Conservation (phyloP, 2,888 invertebrate genomes). For the Mystacides longicornis region DNA sequence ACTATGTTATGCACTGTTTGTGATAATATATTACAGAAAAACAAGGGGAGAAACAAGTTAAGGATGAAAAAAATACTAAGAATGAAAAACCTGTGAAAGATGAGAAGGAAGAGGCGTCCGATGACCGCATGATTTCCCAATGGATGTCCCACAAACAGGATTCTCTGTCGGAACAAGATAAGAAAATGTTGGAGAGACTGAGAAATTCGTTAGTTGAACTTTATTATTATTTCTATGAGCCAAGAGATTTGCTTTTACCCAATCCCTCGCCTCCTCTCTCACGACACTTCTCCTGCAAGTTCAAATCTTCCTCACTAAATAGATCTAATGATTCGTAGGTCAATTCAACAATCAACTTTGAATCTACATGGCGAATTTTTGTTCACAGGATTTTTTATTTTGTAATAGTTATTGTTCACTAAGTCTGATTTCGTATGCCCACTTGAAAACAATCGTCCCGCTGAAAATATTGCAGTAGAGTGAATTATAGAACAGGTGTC, state of each 20-base stretch:
- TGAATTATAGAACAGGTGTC: too few relatives aligned
- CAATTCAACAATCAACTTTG: background rate
- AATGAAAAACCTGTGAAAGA: background rate
- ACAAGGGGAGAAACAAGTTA: background rate
- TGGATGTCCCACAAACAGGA: slow-evolving; percentile 51
- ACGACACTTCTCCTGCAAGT: too few relatives aligned
- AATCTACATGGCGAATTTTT: background rate
- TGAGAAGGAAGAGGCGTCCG: slow-evolving; percentile 28
- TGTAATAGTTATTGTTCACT: too few relatives aligned
- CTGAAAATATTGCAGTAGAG: too few relatives aligned
- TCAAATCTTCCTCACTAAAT: background rate
- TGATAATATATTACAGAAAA: too few relatives aligned
- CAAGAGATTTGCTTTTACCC: too few relatives aligned
- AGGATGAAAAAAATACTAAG: background rate
- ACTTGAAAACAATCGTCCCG: too few relatives aligned
- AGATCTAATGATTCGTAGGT: background rate
- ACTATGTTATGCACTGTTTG: too few relatives aligned
- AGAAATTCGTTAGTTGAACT: slow-evolving; percentile 32
- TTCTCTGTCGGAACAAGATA: slow-evolving; percentile 49
- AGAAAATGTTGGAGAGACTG: slow-evolving; percentile 49
- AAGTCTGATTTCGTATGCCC: too few relatives aligned
- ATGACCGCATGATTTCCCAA: slow-evolving; percentile 48
- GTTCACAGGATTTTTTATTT: too few relatives aligned
- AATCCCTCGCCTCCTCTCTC: too few relatives aligned
- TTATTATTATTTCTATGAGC: too few relatives aligned